A percentile compares a stretch with the other conserved stretches of the same genome.
phyloP scores from a whole-genome alignment of 2,113 vertebrate genomes.

The Siniperca chuatsi region DNA sequence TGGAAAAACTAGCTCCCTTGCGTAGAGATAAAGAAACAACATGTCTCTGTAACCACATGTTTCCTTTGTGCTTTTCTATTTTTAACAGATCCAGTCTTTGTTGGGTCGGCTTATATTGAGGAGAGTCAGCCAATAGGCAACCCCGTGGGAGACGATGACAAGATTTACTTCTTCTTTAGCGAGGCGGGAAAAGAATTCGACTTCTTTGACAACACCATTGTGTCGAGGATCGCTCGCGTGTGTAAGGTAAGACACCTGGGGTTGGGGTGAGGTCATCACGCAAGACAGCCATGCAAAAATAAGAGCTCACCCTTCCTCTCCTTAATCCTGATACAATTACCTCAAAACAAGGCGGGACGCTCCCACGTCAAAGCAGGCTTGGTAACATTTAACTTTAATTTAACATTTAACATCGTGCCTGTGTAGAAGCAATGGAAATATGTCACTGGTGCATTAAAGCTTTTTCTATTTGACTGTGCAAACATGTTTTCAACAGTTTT shows the following conservation, averaged over 20 bases:
- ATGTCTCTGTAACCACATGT: background rate
- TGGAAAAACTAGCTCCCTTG: background rate
- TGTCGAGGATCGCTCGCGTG: constrained; percentile 92
- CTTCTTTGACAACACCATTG: constrained; percentile 95
- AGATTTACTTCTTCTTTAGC: constrained; percentile 98
- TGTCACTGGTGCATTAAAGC: constrained; percentile 25
- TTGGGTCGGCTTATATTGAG: constrained; percentile 91
- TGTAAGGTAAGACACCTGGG: constrained; percentile 90
- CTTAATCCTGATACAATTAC: constrained; percentile 59
- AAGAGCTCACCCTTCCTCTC: constrained; percentile 29
- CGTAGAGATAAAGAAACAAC: background rate
- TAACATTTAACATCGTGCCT: background rate
- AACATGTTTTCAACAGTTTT: constrained; percentile 73
- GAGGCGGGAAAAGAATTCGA: constrained; percentile 95
- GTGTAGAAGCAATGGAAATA: constrained; percentile 41
- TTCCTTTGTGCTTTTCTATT: constrained; percentile 22
- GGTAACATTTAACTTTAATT: constrained; percentile 14
- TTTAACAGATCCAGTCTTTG: constrained; percentile 90
- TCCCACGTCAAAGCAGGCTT: constrained; percentile 42
- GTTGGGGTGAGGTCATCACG: background rate
- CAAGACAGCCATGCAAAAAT: constrained; percentile 14
- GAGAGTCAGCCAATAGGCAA: constrained; percentile 88
- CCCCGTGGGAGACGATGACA: constrained; percentile 87
- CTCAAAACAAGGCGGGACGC: constrained; percentile 36
- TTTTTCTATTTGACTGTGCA: constrained; percentile 49